Base-by-base conservation (phyloP, 2,797 vertebrate genomes). In the Phoxinus dragarum region DNA sequence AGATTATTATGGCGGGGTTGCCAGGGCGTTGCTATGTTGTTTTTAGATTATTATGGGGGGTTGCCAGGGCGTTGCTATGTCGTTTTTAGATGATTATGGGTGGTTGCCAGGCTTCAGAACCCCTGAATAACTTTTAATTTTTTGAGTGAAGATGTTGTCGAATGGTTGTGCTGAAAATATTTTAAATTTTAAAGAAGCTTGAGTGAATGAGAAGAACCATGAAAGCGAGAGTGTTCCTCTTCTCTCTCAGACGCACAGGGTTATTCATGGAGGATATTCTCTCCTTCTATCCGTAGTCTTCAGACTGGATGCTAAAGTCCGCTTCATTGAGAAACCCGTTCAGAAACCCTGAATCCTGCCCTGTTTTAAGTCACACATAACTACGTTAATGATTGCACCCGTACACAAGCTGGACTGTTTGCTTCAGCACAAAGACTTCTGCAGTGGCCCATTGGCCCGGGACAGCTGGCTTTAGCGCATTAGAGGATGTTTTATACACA, bases 231-330 rank as follows among this genome's bases (percentile, higher is more conserved):
- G 14, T 61, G 31, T 52, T 49, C 84, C 56, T 49, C 64, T 80
- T 17, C 16, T 52, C 42, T 31, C 40, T 42, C 68, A 61, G 47
- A 86, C 31, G 68, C 84, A 86, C 78, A 81, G 66, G 31, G 42
- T 42, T 56, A 71, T 49, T 67, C 76, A 86, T 81, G 36, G 71
- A 81, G 59, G 61, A 75, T 85, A 64, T 76, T 82, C 67, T 77
- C 38, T 67, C 59, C 14, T 49, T 81, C 73, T 73, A 40, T 84
- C 61, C n/a, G 75, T 81, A 66, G 36, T 85, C 66, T 86, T 69
- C 73, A 77, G 68, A 54, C 69, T 73, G 47, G 38, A 74, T 76
- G 72, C 80, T 71, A 86, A 47, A 86, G 56, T 31, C 59, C 40
- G 69, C 36, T 80, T 76, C 76, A 73, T 27, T 23, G 31, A 38